Conservation (phyloP, 2,888 invertebrate species). For the Agonopterix arenella region DNA sequence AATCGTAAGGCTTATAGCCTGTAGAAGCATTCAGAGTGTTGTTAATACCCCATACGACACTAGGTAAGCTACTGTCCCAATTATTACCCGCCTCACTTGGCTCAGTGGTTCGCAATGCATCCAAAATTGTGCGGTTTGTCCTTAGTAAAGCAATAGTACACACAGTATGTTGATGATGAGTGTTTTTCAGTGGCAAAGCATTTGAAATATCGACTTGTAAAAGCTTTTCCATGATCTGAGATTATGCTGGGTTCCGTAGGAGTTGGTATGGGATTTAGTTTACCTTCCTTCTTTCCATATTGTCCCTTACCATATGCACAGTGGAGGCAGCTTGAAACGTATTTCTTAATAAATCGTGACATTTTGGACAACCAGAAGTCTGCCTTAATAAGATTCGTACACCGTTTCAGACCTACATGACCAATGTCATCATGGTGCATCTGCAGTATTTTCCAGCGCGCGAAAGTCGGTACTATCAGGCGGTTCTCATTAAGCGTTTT, state of each 20-base stretch:
- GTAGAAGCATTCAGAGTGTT: slow-evolving; percentile 12
- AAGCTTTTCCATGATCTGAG: slow-evolving; percentile 14
- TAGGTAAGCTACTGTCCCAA: slow-evolving; percentile 11
- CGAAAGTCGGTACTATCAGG: too few species aligned
- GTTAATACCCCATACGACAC: slow-evolving; percentile 16
- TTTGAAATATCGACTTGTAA: slow-evolving; percentile 19
- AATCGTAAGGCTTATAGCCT: slow-evolving; percentile 7
- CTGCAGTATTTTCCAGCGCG: too few species aligned
- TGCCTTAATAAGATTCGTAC: too few species aligned
- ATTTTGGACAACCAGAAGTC: slow-evolving; percentile 32
- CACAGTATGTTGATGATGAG: slow-evolving; percentile 16
- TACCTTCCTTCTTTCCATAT: slow-evolving; percentile 13
- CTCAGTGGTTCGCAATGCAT: slow-evolving; percentile 11
- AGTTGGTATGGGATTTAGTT: slow-evolving; percentile 19
- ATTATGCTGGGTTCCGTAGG: slow-evolving; percentile 14
- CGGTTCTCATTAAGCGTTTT: too few species aligned
- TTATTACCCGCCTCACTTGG: slow-evolving; percentile 11
- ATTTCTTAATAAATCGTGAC: slow-evolving; percentile 20
- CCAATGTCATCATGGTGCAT: too few species aligned
- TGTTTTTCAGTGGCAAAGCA: slow-evolving; percentile 15
- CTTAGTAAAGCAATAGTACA: slow-evolving; percentile 17
- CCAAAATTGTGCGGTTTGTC: slow-evolving; percentile 12
- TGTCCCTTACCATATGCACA: slow-evolving; percentile 29
- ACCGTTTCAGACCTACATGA: too few species aligned
- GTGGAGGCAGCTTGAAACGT: slow-evolving; percentile 21